Evolutionary conservation across 2,888 invertebrate genomes (phyloP).

Genomic region (Pyrocoelia pectoralis): DNA sequence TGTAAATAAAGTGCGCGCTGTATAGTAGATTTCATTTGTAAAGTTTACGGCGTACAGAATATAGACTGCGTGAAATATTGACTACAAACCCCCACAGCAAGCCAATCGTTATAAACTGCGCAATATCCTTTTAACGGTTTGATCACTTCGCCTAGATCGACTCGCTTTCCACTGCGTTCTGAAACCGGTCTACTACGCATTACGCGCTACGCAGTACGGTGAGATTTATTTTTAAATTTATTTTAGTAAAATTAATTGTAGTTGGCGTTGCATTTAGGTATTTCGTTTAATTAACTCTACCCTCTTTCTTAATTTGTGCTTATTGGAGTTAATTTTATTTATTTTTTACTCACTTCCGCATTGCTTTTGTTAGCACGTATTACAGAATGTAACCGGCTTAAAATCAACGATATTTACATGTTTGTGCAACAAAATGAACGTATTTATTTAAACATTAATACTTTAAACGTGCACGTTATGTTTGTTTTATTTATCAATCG

Average conservation of each 20-base stretch:
- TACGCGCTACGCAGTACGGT: conserved; percentile 46
- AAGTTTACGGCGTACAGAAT: conserved; percentile 24
- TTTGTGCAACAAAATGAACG: not conserved
- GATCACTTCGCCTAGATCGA: conserved; percentile 39
- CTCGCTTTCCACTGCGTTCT: conserved; percentile 38
- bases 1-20: not conserved
- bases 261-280: not conserved
- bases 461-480: not conserved
- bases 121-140: conserved; percentile 44
- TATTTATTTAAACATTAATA: not conserved
- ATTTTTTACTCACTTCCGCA: not conserved
- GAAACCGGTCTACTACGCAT: conserved; percentile 36
- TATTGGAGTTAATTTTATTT: not conserved
- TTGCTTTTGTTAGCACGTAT: not conserved
- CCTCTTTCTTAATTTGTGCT: too few species aligned
- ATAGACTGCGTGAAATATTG: conserved; percentile 25
- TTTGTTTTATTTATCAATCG: not conserved
- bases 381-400: not conserved
- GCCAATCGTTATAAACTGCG: conserved; percentile 40
- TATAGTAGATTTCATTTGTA: conserved; percentile 3
- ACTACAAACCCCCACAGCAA: conserved; percentile 32
- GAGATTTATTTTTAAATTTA: conserved; percentile 40
- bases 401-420: not conserved
- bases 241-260: conserved; percentile 16
- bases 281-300: not conserved